Base-by-base conservation (phyloP, 2,797 vertebrate genomes). In the Podarcis lilfordi region DNA sequence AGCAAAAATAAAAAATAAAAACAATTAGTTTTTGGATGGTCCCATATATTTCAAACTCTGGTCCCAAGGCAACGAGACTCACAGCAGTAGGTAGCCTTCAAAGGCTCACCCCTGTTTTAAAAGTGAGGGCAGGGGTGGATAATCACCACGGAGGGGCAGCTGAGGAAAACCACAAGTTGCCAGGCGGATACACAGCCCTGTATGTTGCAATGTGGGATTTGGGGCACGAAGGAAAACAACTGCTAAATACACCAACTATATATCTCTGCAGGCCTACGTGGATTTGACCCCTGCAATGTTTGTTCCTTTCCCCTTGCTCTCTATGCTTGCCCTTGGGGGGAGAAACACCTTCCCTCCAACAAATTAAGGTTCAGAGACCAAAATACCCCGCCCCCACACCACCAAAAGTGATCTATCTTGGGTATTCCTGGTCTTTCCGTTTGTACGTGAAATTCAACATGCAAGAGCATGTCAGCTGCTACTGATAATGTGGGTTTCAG, bases 401-500 rank as follows among this genome's bases (percentile, higher is more conserved):
- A 71, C 1, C 25, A 25, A 25, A 88, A 43, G 19, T 43, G 6
- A 35, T 13, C 8, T 82, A 40, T 77, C 55, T 10, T 77, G 11
- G 27, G 11, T 21, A 55, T 40, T 10, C 43, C 45, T 27, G 23
- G 32, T 17, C 61, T 71, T 55, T 71, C 15, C 4, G 37, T 40
- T 8, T 50, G 21, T 45, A 29, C 29, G 45, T 59, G 17, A 15
- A 35, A 55, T 71, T 86, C 15, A 71, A 68, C 15, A 37, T 32
- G 21, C 37, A 85, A 66, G 6, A 91, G 13, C 35, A 90, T 82
- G 77, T 90, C 75, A 74, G 29, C 25, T 89, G 91, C 88, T 55
- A 27, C 27, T 55, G 21, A 29, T 8, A 83, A 68, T 61, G 69
- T 35, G 88, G 83, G n/a, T 85, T 89, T 88, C 45, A 85, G 40